A percentile compares a stretch with the other conserved stretches of the same genome.
These are phyloP conservation scores for Tinamus guttatus DNA, from an alignment of 2,113 vertebrate genomes.

Conservation along the genomic window DNA sequence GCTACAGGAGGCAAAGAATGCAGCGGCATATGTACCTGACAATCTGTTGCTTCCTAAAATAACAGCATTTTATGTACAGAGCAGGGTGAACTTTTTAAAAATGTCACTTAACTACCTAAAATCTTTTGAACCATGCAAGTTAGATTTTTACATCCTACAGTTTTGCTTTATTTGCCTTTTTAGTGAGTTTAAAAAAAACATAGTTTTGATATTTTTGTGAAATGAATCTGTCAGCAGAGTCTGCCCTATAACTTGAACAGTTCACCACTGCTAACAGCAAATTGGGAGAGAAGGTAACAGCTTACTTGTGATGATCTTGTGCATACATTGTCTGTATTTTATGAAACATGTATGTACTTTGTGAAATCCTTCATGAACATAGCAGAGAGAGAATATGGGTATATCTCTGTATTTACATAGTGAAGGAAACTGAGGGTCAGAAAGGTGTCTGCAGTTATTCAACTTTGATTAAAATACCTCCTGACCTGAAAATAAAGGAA, in stretches of 20 bases:
- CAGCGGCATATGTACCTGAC: background rate
- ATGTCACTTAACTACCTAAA: background rate
- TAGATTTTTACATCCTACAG: background rate
- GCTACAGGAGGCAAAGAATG: background rate
- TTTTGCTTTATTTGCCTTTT: background rate
- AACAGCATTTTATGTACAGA: background rate
- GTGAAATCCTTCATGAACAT: background rate
- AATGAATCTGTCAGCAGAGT: background rate
- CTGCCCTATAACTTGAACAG: background rate
- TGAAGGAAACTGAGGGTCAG: background rate
- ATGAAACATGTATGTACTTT: accelerated
- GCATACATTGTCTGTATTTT: background rate
- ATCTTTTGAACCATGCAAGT: background rate
- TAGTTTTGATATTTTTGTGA: background rate
- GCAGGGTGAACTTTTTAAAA: background rate
- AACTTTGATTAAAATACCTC: background rate
- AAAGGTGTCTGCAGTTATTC: background rate
- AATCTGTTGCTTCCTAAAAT: background rate
- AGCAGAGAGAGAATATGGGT: background rate
- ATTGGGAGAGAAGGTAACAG: background rate
- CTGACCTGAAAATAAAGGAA: background rate
- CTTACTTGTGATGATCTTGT: background rate
- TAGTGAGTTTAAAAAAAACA: background rate
- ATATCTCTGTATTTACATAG: background rate
- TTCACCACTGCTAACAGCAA: background rate